Base-by-base conservation (phyloP, 2,113 vertebrate genomes). In the Oncorhynchus masou region DNA sequence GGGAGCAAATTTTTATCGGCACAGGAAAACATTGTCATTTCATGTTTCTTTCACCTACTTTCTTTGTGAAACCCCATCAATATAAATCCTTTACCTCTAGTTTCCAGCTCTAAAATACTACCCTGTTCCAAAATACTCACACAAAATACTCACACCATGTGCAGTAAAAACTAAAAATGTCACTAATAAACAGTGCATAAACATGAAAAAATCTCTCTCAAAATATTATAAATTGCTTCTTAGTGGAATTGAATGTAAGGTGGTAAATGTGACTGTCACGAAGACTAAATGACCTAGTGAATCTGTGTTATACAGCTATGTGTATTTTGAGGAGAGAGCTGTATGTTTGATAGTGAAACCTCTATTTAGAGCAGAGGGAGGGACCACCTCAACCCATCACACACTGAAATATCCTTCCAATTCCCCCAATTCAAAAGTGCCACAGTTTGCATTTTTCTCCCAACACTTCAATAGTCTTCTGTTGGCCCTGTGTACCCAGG, bases 401-500 rank as follows among this genome's bases (percentile, higher is more conserved):
- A 54, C 19, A 81, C 81, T 76, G 71, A 85, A 74, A 85, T 75
- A 88, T 91, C 87, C 86, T 86, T 92, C 88, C 84, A 84, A 82
- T 89, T 83, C 80, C 80, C 81, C 83, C 74, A 76, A 78, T 79
- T 89, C 85, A 85, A 89, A 91, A 92, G 39, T 86, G 88, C 88
- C 84, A 88, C 90, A 79, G 92, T 93, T 91, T 85, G 91, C 92
- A 89, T 93, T 93, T 93, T 93, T 89, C 88, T 81, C 87, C 89
- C 78, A 90, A 92, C 89, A 90, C 89, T 90, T 92, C 88, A 93
- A 79, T 84, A 79, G 92, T 93, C 91, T 85, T 90, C 92, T 89
- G 92, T 93, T 93, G 93, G 88, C 88, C 87, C 89, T 90, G 89
- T 92, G 91, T 90, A 90, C 88, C 88, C 92, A 91, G 88, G 91